Evolutionary conservation across 2,113 vertebrate species (phyloP).

Genomic region (Sclerurus mexicanus): DNA sequence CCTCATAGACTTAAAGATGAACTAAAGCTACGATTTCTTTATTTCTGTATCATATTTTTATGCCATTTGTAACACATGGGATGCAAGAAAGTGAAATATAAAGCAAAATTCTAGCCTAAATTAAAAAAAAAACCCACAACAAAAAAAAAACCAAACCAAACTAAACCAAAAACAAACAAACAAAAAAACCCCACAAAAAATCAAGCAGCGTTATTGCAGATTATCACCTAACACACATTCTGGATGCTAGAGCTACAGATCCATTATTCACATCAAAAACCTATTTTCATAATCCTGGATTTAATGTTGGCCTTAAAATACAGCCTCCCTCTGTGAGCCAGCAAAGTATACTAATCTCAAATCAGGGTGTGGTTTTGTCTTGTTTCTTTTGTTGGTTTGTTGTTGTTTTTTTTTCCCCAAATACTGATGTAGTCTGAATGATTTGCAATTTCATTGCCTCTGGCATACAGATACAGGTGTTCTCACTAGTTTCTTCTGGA

Average conservation of each 20-base stretch:
- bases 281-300: neutral
- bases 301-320: neutral
- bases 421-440: neutral
- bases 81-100: neutral
- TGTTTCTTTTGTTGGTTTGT: neutral
- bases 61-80: neutral
- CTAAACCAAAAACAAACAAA: no score
- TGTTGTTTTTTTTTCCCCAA: neutral
- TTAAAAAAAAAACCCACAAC: neutral
- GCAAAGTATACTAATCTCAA: neutral
- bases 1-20: neutral
- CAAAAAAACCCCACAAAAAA: no score
- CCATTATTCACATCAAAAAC: neutral
- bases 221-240: neutral
- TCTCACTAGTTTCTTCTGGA: neutral
- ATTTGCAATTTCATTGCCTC: neutral
- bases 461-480: neutral
- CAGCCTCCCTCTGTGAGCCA: neutral
- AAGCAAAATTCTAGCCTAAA: neutral
- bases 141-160: neutral
- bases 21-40: neutral
- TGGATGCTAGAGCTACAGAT: neutral
- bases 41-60: neutral
- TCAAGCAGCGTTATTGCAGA: neutral
- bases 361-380: no score